Conservation (phyloP, 2,113 vertebrate species). For the Poeciliopsis prolifica region DNA sequence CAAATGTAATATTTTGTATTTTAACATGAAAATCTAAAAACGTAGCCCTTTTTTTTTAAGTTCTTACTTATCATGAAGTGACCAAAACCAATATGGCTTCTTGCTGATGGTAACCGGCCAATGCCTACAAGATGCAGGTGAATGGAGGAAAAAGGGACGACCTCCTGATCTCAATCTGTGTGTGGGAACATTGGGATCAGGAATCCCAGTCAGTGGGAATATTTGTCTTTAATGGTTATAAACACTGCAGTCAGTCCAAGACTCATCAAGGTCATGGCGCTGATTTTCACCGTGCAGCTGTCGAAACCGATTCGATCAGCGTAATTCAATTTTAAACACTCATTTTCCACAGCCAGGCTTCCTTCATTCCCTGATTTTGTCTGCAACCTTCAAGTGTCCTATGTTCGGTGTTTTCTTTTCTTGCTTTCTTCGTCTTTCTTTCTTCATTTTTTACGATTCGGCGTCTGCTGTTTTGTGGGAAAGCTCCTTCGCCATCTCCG, state of each 20-base stretch:
- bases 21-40: no score
- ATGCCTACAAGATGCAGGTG: neutral
- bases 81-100: no score
- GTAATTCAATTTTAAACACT: conserved; percentile 30
- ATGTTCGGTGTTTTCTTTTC: conserved; percentile 14
- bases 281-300: conserved; percentile 24
- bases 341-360: conserved; percentile 1
- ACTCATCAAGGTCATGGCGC: conserved; percentile 48
- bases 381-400: conserved; percentile 46
- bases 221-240: conserved; percentile 32
- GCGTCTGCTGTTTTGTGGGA: conserved; percentile 39
- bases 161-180: neutral
- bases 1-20: no score
- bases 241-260: conserved; percentile 50
- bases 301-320: conserved; percentile 44
- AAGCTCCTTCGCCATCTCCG: neutral
- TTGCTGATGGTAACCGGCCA: neutral
- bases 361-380: conserved; percentile 14
- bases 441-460: neutral
- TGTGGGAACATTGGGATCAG: neutral
- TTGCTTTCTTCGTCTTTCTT: conserved; percentile 7
- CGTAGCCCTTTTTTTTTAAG: no score
- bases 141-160: neutral
- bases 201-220: conserved; percentile 39
- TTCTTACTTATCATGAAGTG: no score